These are phyloP conservation scores for Apoda limacodes DNA, from an alignment of 2,888 invertebrate species.

Conservation along the genomic window DNA sequence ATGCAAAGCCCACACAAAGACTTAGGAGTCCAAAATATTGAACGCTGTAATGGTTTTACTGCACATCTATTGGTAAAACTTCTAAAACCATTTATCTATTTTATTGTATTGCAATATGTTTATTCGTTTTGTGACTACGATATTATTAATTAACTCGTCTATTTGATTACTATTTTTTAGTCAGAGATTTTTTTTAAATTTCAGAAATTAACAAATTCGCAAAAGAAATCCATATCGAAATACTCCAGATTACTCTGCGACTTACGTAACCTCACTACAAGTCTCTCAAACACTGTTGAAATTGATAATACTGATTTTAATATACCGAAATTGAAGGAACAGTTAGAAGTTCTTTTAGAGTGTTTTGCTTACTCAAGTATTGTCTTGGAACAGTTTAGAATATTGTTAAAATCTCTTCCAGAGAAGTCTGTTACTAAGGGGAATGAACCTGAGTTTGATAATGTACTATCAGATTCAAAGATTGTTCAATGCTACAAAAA, in stretches of 20 bases:
- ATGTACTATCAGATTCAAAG: slow-evolving; percentile 41
- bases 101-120: neutral
- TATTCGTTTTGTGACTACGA: neutral
- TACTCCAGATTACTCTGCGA: slow-evolving; percentile 69
- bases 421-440: slow-evolving; percentile 30
- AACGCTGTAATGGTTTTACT: slow-evolving; percentile 88
- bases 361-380: slow-evolving; percentile 61
- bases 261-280: slow-evolving; percentile 59
- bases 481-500: slow-evolving; percentile 47
- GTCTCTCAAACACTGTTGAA: slow-evolving; percentile 41
- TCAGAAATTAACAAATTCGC: slow-evolving; percentile 73
- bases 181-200: too few species aligned
- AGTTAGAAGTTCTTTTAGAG: slow-evolving; percentile 49
- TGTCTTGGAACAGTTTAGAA: slow-evolving; percentile 75
- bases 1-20: slow-evolving; percentile 80
- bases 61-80: slow-evolving; percentile 80
- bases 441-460: slow-evolving; percentile 46
- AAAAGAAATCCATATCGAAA: slow-evolving; percentile 72
- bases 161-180: too few species aligned
- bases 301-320: slow-evolving; percentile 33
- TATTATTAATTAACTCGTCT: too few species aligned
- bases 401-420: slow-evolving; percentile 71
- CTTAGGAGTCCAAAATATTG: slow-evolving; percentile 82
- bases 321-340: slow-evolving; percentile 38
- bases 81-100: too few species aligned